Base-by-base conservation (phyloP, 2,113 vertebrate genomes). In the Siniperca chuatsi region DNA sequence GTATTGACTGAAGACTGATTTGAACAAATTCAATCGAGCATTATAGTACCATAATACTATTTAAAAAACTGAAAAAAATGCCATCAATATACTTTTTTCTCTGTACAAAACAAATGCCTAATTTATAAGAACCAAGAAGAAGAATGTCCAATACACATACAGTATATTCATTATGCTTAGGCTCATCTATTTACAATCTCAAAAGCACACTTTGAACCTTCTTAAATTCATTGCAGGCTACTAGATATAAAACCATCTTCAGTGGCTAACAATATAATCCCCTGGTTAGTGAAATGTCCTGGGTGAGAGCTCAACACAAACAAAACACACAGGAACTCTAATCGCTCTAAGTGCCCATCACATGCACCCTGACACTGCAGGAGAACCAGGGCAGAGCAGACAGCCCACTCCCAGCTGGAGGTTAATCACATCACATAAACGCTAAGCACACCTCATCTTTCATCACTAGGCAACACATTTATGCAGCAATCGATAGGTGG, bases 401-500 rank as follows among this genome's bases (percentile, higher is more conserved):
- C 75, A 75, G 82, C 82, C 70, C 71, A 40, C 86, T 87, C 85
- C 81, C 79, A 85, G 86, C 84, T 83, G 82, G 85, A 84, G 86
- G 92, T 94, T 94, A 94, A 94, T 93, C 93, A 58, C 88, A 93
- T 93, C 89, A 92, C 93, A 93, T 92, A 83, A 92, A 92, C 87
- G 88, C 84, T 81, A 89, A 82, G 88, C 92, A 92, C 91, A 94
- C 90, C 87, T 91, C 92, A 93, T 95, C 92, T 93, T 95, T 92
- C 94, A 93, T 94, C 90, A 86, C 90, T 75, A 87, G 91, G 90
- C 91, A 91, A 93, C 93, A 90, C 91, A 88, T 94, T 93, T 90
- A 89, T 93, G 85, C 90, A 84, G 81, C 81, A 85, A 94, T 95
- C 93, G 69, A 94, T 95, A 85, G 82, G 83, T 71, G 70, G 92